Percentiles rank a stretch among this genome's conserved stretches.
These are phyloP conservation scores for Sebastes vulpes DNA, from an alignment of 2,797 vertebrate genomes.

Conservation along the genomic window DNA sequence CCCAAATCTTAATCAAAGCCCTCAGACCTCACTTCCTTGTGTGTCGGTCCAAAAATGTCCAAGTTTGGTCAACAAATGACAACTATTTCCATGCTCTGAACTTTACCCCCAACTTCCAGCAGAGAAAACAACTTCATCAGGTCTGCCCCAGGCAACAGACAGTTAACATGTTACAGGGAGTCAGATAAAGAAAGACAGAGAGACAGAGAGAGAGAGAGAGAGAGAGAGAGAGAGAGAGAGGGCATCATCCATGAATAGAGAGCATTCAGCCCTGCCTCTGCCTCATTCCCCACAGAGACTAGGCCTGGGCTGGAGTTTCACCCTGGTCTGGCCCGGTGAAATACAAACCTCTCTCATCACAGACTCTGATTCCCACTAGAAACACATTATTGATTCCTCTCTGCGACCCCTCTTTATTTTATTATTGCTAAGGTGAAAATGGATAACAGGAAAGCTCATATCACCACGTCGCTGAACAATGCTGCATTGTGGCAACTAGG, in stretches of 20 bases:
- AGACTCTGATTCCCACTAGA: conserved; percentile 58
- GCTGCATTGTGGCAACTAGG: conserved; percentile 42
- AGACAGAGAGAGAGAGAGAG: not conserved
- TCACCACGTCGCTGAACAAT: conserved; percentile 48
- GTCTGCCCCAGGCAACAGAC: conserved; percentile 36
- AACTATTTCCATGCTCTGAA: conserved; percentile 8
- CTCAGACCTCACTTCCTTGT: not conserved
- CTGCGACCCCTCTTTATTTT: conserved; percentile 52
- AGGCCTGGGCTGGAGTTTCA: conserved; percentile 69
- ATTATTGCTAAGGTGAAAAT: conserved; percentile 61
- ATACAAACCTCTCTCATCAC: conserved; percentile 61
- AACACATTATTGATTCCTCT: conserved; percentile 69
- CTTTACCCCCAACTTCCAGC: not conserved
- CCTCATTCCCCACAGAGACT: conserved; percentile 63
- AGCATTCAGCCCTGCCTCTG: conserved; percentile 57
- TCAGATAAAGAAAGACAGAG: conserved; percentile 8
- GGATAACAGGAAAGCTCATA: conserved; percentile 51
- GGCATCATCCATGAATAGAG: conserved; percentile 51
- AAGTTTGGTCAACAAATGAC: not conserved
- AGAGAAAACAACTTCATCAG: not conserved
- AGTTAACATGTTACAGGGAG: conserved; percentile 42
- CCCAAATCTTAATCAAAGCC: not conserved
- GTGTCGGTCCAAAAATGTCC: not conserved
- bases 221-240: not conserved
- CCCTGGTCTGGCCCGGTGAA: conserved; percentile 58